These are phyloP conservation scores for Diabrotica undecimpunctata DNA, from an alignment of 1,140 invertebrate genomes.

Conservation along the genomic window DNA sequence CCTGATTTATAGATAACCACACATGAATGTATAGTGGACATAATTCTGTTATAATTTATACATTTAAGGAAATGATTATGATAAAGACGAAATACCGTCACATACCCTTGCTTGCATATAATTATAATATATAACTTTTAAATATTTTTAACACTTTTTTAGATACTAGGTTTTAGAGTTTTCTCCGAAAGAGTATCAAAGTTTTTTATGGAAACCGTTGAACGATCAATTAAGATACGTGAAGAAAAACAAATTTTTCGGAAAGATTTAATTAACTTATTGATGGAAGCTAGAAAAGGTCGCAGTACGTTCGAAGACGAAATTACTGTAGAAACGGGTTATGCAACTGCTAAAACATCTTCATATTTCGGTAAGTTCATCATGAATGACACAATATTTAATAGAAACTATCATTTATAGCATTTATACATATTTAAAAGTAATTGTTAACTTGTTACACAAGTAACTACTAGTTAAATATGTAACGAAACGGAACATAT, in stretches of 20 bases:
- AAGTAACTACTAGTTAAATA: too few relatives aligned
- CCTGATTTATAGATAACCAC: too few relatives aligned
- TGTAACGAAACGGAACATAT: too few relatives aligned
- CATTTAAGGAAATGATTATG: background rate
- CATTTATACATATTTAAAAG: too few relatives aligned
- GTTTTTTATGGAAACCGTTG: slow-evolving; percentile 40
- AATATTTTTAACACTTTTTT: slow-evolving; percentile 9
- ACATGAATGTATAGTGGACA: background rate
- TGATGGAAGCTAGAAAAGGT: slow-evolving; percentile 48
- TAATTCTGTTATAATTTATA: background rate
- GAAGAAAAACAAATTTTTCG: slow-evolving; percentile 44
- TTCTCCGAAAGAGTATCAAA: slow-evolving; percentile 21
- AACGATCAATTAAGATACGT: slow-evolving; percentile 40
- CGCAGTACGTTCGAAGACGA: slow-evolving; percentile 29
- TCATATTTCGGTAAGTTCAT: slow-evolving; percentile 34
- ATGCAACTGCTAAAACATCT: slow-evolving; percentile 22
- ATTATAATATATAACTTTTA: slow-evolving; percentile 26
- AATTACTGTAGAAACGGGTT: slow-evolving; percentile 8
- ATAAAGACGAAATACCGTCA: too few relatives aligned
- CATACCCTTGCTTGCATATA: background rate
- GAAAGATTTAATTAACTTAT: slow-evolving; percentile 48
- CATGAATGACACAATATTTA: too few relatives aligned
- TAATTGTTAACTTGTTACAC: too few relatives aligned
- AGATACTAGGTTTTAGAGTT: slow-evolving; percentile 18
- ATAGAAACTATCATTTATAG: too few relatives aligned